Base-by-base conservation (phyloP, 2,888 invertebrate genomes). In the Athalia circularis region DNA sequence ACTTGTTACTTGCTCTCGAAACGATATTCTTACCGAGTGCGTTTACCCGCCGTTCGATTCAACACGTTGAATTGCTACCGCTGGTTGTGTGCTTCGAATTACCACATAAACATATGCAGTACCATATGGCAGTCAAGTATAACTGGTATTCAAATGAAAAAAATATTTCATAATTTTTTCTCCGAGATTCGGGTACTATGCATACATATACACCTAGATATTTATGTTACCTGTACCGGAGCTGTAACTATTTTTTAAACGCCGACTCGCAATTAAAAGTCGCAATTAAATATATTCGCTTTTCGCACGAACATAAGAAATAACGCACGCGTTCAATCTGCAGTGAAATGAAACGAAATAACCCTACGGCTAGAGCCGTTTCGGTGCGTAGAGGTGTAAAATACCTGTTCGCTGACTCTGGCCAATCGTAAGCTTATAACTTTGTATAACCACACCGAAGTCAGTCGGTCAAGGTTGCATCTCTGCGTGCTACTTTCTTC, bases 71-170 rank as follows among this genome's bases (percentile, higher is more conserved):
- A 29, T 29, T 29, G 29, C 29, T 29, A 29, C 29, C 29, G 29
- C 29, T 29, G 29, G 29, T 29, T 72, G 59, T 47, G 29, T n/a
- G 3, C 15, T 3, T 50, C 48, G 65, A 47, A 43, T 75, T 75
- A 75, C 75, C 29, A 61, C 75, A 75, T 43, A 64, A n/a, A n/a
- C n/a, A n/a, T n/a, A n/a, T n/a, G n/a, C n/a, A n/a, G n/a, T n/a
- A 11, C 29, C 29, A 70, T 9, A 6, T 3, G 6, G 48, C 64
- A 54, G 62, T 72, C 78, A 72, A 78, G 65, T 72, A 72, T 6
- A 72, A 78, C 72, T 65, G 54, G 78, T 78, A 78, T 78, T 78
- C 29, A 72, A 78, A 78, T 78, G 70, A 50, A 62, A 62, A 15
- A 62, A 62, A 13, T n/a, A 72, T 78, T 78, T 78, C 78, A 72